Percentiles rank a stretch among this genome's conserved stretches.
phyloP scores from a whole-genome alignment of 2,888 invertebrate species.

The Autographa pulchrina region DNA sequence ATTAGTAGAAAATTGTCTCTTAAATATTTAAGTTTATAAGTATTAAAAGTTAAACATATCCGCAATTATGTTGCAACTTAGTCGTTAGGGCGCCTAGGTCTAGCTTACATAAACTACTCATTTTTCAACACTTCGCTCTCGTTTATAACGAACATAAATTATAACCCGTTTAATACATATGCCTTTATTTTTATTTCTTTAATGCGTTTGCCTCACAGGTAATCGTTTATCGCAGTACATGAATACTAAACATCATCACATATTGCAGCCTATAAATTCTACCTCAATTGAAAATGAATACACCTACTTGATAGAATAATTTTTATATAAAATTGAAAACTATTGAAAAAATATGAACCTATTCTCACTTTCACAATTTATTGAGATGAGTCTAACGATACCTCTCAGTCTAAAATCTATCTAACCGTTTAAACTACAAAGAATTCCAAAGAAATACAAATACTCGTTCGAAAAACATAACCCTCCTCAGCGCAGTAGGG shows the following conservation, averaged over 20 bases:
- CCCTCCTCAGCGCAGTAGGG: too few relatives aligned
- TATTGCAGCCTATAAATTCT: slow-evolving; percentile 66
- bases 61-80: slow-evolving; percentile 41
- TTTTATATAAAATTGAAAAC: background rate
- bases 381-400: too few relatives aligned
- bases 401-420: too few relatives aligned
- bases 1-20: background rate
- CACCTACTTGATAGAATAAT: slow-evolving; percentile 12
- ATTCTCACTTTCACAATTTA: too few relatives aligned
- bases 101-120: slow-evolving; percentile 53
- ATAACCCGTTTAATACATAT: slow-evolving; percentile 67
- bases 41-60: slow-evolving; percentile 17
- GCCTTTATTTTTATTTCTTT: slow-evolving; percentile 67
- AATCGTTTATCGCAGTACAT: slow-evolving; percentile 70
- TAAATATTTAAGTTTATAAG: slow-evolving; percentile 9
- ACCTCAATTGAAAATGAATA: slow-evolving; percentile 49
- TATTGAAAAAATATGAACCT: too few relatives aligned
- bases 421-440: too few relatives aligned
- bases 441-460: too few relatives aligned
- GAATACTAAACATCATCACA: slow-evolving; percentile 73
- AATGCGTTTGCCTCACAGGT: slow-evolving; percentile 63
- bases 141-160: slow-evolving; percentile 54
- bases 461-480: too few relatives aligned
- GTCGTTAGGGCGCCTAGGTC: slow-evolving; percentile 33
- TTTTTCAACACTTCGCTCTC: slow-evolving; percentile 55